Evolutionary conservation across 1,140 invertebrate genomes (phyloP).

Genomic region (Lepidostoma basale): DNA sequence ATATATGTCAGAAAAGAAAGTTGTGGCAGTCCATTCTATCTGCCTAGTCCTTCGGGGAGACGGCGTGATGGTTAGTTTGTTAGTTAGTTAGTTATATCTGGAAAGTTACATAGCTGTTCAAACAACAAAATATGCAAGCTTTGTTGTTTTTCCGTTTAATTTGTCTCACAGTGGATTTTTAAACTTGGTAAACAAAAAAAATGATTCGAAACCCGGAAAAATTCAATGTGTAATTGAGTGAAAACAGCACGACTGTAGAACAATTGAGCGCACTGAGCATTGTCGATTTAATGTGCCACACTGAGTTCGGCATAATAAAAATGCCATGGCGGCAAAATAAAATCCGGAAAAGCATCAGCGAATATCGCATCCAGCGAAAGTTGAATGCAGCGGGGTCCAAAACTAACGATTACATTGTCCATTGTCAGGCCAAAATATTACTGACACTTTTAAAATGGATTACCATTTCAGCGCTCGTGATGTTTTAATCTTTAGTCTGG

Average conservation of each 20-base stretch:
- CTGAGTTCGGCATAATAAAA: not conserved
- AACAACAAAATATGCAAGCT: too few species aligned
- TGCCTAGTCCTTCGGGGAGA: too few species aligned
- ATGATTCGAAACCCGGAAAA: too few species aligned
- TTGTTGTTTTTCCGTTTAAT: too few species aligned
- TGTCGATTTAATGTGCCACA: not conserved
- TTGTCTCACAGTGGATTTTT: too few species aligned
- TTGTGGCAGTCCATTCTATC: too few species aligned
- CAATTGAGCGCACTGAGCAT: not conserved
- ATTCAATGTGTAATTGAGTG: constrained; percentile 2
- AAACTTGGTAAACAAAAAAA: too few species aligned
- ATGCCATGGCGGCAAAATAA: not conserved
- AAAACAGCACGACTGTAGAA: not conserved
- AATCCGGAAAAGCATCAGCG: constrained; percentile 6
- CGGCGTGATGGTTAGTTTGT: too few species aligned
- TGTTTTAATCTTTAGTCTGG: not conserved
- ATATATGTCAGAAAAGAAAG: too few species aligned
- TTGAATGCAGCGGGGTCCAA: not conserved
- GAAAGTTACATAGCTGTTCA: too few species aligned
- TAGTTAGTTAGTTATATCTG: too few species aligned
- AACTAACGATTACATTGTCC: constrained; percentile 9
- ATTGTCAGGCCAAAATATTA: not conserved
- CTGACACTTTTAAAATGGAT: not conserved
- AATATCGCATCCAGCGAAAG: not conserved
- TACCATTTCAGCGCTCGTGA: not conserved